Conservation (phyloP, 2,888 invertebrate species). For the Drosophila rubida region DNA sequence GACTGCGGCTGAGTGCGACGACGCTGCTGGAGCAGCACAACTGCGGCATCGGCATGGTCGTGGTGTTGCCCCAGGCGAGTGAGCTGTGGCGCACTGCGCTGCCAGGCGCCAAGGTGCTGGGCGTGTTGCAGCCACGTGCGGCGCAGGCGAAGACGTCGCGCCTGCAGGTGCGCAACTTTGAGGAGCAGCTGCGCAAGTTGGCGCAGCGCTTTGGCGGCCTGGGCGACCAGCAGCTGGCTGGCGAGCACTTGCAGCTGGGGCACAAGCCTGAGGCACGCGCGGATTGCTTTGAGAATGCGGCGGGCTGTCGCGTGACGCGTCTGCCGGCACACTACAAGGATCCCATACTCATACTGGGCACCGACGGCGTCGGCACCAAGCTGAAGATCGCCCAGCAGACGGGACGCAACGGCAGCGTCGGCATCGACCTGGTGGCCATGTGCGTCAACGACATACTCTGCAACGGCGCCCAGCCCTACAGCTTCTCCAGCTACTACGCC, state of each 20-base stretch:
- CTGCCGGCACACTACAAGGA: slow-evolving; percentile 86
- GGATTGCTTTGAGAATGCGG: slow-evolving; percentile 65
- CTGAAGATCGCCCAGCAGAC: slow-evolving; percentile 94
- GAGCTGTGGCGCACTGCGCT: slow-evolving; percentile 86
- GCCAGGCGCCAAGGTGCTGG: slow-evolving; percentile 85
- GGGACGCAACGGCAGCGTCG: slow-evolving; percentile 92
- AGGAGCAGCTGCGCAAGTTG: slow-evolving; percentile 87
- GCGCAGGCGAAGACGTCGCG: not conserved
- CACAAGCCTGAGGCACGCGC: slow-evolving; percentile 54
- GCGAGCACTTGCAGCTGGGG: slow-evolving; percentile 45
- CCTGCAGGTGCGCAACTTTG: slow-evolving; percentile 89
- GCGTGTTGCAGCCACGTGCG: slow-evolving; percentile 82
- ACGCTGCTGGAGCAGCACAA: slow-evolving; percentile 97
- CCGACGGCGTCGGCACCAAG: slow-evolving; percentile 99
- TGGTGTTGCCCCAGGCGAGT: slow-evolving; percentile 88
- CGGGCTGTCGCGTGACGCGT: slow-evolving; percentile 82
- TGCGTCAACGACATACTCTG: slow-evolving; percentile 98
- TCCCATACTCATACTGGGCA: slow-evolving; percentile 96
- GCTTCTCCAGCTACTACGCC: slow-evolving; percentile 97
- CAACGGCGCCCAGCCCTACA: slow-evolving; percentile 97
- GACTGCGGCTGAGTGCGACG: slow-evolving; percentile 89
- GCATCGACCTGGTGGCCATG: slow-evolving; percentile 99
- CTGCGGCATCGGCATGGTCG: slow-evolving; percentile 96
- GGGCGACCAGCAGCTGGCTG: slow-evolving; percentile 31
- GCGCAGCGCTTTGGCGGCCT: slow-evolving; percentile 76